Percentiles rank a stretch among this genome's conserved stretches.
phyloP scores from a whole-genome alignment of 2,797 vertebrate species.

The Tinamus major region DNA sequence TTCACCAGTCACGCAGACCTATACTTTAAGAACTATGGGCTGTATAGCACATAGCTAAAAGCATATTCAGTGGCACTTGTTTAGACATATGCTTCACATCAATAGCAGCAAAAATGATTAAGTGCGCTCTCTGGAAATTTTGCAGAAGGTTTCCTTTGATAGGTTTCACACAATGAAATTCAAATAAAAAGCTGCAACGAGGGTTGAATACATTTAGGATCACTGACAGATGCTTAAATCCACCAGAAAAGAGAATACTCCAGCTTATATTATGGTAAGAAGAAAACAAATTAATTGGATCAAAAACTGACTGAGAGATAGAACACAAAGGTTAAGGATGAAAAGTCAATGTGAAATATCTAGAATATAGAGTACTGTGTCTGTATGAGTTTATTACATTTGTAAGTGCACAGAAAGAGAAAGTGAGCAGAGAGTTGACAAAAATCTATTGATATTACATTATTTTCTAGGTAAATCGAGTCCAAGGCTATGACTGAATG shows the following conservation, averaged over 20 bases:
- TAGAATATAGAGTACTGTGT: background rate
- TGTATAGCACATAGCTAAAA: background rate
- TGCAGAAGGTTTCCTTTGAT: background rate
- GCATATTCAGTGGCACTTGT: conserved; percentile 18
- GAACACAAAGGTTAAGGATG: background rate
- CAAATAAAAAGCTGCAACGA: conserved; percentile 18
- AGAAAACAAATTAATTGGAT: conserved; percentile 1
- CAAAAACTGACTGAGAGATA: conserved; percentile 11
- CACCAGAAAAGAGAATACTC: background rate
- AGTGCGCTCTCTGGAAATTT: conserved; percentile 11
- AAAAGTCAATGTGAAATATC: background rate
- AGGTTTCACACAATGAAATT: background rate
- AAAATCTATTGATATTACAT: background rate
- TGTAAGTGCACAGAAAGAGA: background rate
- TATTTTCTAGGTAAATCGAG: background rate
- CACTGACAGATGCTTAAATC: background rate
- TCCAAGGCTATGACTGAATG: background rate
- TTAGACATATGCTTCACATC: background rate
- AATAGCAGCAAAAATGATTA: conserved; percentile 37
- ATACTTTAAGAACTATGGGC: background rate
- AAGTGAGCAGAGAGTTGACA: background rate
- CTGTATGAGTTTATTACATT: background rate
- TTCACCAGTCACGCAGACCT: background rate
- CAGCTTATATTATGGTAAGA: background rate
- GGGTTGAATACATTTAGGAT: background rate